Conservation (phyloP, 2,113 vertebrate species). For the Gymnarchus niloticus region DNA sequence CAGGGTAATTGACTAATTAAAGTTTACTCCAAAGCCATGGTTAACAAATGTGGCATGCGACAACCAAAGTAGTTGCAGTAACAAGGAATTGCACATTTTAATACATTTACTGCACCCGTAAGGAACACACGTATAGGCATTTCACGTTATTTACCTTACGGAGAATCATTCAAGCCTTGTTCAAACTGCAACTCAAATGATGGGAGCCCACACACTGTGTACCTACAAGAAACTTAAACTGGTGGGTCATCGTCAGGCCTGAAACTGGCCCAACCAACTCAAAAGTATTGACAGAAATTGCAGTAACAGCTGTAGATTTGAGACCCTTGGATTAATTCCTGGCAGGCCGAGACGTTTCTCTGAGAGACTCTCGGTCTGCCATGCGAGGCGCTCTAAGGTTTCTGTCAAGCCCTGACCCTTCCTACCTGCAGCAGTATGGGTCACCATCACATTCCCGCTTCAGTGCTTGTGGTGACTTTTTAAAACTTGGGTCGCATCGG, state of each 20-base stretch:
- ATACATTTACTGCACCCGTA: neutral
- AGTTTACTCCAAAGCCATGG: neutral
- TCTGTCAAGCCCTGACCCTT: neutral
- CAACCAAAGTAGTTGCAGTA: neutral
- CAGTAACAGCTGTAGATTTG: neutral
- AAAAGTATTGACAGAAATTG: neutral
- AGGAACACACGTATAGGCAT: neutral
- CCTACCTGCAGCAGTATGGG: neutral
- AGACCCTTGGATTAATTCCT: neutral
- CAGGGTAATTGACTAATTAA: too few relatives aligned
- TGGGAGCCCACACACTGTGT: neutral
- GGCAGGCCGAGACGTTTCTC: neutral
- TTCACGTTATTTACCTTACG: neutral
- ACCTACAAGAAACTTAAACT: neutral
- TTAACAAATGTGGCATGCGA: neutral
- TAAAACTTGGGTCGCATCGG: neutral
- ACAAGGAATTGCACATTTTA: neutral
- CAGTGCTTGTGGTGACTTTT: neutral
- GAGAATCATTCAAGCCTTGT: neutral
- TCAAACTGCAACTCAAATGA: neutral
- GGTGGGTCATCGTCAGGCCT: neutral
- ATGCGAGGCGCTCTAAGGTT: neutral
- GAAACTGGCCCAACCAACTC: neutral
- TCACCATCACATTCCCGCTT: too few relatives aligned
- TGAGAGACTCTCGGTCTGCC: neutral